Evolutionary conservation across 1,140 invertebrate species (phyloP).

Genomic region (Drosophila orena): DNA sequence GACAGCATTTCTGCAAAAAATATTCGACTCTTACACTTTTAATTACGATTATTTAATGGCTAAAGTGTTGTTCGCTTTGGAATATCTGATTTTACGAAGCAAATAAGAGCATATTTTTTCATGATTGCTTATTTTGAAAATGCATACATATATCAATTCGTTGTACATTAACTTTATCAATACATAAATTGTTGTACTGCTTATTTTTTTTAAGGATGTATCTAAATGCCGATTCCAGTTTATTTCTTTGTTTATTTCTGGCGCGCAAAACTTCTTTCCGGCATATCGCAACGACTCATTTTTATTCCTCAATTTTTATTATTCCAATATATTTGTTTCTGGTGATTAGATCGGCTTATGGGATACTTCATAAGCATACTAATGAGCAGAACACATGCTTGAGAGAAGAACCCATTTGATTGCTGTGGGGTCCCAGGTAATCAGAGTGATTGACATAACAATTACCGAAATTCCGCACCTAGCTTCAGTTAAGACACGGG

Average conservation of each 20-base stretch:
- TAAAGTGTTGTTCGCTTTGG: no score
- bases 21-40: no score
- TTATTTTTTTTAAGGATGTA: constrained; percentile 9
- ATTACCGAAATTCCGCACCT: constrained; percentile 11
- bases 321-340: constrained; percentile 29
- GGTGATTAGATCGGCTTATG: constrained; percentile 36
- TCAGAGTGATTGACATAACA: constrained; percentile 38
- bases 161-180: no score
- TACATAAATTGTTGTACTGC: neutral
- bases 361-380: constrained; percentile 17
- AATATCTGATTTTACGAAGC: no score
- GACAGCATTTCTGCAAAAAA: no score
- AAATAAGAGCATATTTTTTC: no score
- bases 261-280: constrained; percentile 4
- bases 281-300: constrained; percentile 8
- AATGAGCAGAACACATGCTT: constrained; percentile 19
- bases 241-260: constrained; percentile 19
- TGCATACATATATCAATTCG: no score
- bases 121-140: no score
- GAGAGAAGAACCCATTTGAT: neutral
- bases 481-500: neutral
- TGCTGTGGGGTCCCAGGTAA: constrained; percentile 21
- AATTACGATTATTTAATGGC: no score
- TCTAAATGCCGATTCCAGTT: neutral
- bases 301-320: constrained; percentile 27